Evolutionary conservation across 2,797 vertebrate species (phyloP).

Genomic region (Pseudochaenichthys georgianus): DNA sequence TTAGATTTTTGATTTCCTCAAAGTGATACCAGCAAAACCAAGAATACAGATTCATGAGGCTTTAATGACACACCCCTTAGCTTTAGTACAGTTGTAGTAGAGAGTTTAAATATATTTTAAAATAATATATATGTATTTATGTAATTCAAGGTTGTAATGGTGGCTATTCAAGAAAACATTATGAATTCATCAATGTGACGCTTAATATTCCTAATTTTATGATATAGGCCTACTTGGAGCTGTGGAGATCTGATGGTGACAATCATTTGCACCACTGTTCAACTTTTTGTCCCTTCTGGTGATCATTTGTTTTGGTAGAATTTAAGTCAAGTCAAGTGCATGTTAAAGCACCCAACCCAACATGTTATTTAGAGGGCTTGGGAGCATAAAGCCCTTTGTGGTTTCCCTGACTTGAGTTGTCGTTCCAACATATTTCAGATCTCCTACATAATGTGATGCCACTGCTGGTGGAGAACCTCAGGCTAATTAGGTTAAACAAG

Average conservation of each 20-base stretch:
- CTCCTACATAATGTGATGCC: slow-evolving; percentile 28
- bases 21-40: not conserved
- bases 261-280: slow-evolving; percentile 3
- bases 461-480: slow-evolving; percentile 22
- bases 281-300: slow-evolving; percentile 1
- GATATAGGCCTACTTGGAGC: not conserved
- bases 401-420: slow-evolving; percentile 22
- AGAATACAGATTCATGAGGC: slow-evolving; percentile 22
- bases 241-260: not conserved
- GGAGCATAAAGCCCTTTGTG: not conserved
- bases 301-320: slow-evolving; percentile 4
- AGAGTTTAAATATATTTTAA: no score
- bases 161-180: not conserved
- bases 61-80: slow-evolving; percentile 54
- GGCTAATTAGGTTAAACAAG: slow-evolving; percentile 60
- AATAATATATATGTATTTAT: no score
- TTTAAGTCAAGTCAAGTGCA: not conserved
- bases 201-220: not conserved
- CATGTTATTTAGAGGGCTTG: not conserved
- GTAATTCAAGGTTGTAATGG: not conserved
- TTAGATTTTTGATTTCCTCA: slow-evolving; percentile 19
- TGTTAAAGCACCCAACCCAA: not conserved
- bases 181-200: not conserved
- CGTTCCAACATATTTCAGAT: not conserved
- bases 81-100: no score